Conservation (phyloP, 2,888 invertebrate species). For the Tupiocoris notatus region DNA sequence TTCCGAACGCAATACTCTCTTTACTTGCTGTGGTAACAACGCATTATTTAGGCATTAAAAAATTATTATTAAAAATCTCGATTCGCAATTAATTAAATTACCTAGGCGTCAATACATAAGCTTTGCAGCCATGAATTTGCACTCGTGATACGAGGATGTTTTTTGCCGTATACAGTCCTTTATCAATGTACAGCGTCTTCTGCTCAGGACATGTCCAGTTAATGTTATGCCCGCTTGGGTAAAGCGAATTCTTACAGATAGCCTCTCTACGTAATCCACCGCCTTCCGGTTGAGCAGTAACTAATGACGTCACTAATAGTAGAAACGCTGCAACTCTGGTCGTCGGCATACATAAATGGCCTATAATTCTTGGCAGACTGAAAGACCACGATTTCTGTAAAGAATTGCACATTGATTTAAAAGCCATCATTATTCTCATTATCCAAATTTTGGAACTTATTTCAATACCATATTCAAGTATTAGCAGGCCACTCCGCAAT, state of each 20-base stretch:
- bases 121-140: constrained; percentile 61
- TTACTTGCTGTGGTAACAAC: no score
- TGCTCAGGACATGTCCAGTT: constrained; percentile 62
- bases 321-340: not conserved
- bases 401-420: no score
- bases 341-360: constrained; percentile 19
- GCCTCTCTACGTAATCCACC: constrained; percentile 15
- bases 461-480: no score
- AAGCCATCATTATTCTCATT: no score
- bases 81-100: no score
- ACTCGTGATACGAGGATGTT: constrained; percentile 64
- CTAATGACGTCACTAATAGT: not conserved
- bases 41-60: no score
- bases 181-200: constrained; percentile 60
- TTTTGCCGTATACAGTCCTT: constrained; percentile 61
- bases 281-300: not conserved
- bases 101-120: constrained; percentile 61
- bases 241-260: constrained; percentile 29
- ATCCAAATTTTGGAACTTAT: no score
- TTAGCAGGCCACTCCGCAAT: no score
- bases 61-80: no score
- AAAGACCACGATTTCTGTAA: no score
- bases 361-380: not conserved
- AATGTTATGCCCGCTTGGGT: constrained; percentile 54
- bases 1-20: no score